Conservation (phyloP, 1,140 invertebrate genomes). For the Manduca sexta region DNA sequence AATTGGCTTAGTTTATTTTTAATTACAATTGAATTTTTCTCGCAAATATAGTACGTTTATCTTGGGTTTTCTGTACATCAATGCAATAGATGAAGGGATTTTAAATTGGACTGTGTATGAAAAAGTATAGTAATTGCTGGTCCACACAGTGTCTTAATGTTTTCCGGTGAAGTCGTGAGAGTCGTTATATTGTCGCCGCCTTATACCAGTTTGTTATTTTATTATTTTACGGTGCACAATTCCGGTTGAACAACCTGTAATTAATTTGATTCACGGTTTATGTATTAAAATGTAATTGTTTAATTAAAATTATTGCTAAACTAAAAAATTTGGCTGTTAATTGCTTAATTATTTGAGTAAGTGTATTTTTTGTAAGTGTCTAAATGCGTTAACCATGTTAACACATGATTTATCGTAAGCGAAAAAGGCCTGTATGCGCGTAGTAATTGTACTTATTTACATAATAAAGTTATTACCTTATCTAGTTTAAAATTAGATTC, state of each 20-base stretch:
- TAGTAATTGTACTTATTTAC: too few species aligned
- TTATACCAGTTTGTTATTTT: slow-evolving; percentile 14
- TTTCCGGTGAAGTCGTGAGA: slow-evolving; percentile 20
- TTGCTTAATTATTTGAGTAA: slow-evolving; percentile 6
- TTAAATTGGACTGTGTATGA: background rate
- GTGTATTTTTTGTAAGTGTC: too few species aligned
- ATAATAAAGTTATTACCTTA: too few species aligned
- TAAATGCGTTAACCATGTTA: too few species aligned
- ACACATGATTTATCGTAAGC: too few species aligned
- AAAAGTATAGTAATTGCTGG: slow-evolving; percentile 11
- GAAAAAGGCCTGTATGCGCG: too few species aligned
- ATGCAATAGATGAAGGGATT: too few species aligned
- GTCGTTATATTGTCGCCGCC: slow-evolving; percentile 12
- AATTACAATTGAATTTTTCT: too few species aligned
- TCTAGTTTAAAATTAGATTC: too few species aligned
- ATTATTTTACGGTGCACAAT: slow-evolving; percentile 10
- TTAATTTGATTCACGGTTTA: slow-evolving; percentile 21
- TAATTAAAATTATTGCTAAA: slow-evolving; percentile 6
- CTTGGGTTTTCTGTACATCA: too few species aligned
- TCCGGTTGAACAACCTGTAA: slow-evolving; percentile 17
- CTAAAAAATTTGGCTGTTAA: slow-evolving; percentile 1
- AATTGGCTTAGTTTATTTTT: too few species aligned
- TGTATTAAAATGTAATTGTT: slow-evolving; percentile 2
- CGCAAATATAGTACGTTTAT: too few species aligned
- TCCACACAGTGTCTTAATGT: slow-evolving; percentile 11